Conservation (phyloP, 2,888 invertebrate species). For the Drosophila histrio region DNA sequence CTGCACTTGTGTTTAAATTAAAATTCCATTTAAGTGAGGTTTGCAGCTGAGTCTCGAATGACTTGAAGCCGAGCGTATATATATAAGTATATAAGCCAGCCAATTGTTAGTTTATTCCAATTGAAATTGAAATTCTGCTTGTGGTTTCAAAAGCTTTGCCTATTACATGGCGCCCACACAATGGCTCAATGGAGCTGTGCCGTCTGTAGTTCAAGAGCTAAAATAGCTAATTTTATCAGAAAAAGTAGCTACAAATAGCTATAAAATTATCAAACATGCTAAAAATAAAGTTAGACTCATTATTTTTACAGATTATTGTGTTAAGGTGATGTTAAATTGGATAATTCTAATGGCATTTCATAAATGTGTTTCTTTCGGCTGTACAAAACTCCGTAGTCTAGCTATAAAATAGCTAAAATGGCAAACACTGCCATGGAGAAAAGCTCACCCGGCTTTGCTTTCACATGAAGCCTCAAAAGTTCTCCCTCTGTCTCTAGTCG, state of each 20-base stretch:
- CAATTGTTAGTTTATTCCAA: constrained; percentile 13
- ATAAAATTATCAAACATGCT: too few relatives aligned
- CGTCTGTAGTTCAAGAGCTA: too few relatives aligned
- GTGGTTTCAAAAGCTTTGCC: constrained; percentile 25
- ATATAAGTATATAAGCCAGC: background rate
- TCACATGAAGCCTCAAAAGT: constrained; percentile 28
- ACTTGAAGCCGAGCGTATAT: background rate
- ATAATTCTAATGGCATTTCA: too few relatives aligned
- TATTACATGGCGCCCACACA: background rate
- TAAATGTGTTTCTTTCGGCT: too few relatives aligned
- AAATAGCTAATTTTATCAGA: too few relatives aligned
- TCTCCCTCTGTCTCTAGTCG: background rate
- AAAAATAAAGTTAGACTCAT: too few relatives aligned
- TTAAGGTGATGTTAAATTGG: too few relatives aligned
- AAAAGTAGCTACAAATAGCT: too few relatives aligned
- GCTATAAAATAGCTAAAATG: too few relatives aligned
- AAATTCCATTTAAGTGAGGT: constrained; percentile 12
- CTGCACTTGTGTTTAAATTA: constrained; percentile 1
- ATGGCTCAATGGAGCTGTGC: constrained; percentile 2
- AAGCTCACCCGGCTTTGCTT: constrained; percentile 31
- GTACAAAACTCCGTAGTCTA: too few relatives aligned
- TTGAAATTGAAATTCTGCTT: constrained; percentile 17
- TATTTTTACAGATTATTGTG: too few relatives aligned
- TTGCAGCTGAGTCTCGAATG: constrained; percentile 12
- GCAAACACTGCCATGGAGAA: too few relatives aligned